Base-by-base conservation (phyloP, 2,888 invertebrate species). In the Bimastos eiseni region DNA sequence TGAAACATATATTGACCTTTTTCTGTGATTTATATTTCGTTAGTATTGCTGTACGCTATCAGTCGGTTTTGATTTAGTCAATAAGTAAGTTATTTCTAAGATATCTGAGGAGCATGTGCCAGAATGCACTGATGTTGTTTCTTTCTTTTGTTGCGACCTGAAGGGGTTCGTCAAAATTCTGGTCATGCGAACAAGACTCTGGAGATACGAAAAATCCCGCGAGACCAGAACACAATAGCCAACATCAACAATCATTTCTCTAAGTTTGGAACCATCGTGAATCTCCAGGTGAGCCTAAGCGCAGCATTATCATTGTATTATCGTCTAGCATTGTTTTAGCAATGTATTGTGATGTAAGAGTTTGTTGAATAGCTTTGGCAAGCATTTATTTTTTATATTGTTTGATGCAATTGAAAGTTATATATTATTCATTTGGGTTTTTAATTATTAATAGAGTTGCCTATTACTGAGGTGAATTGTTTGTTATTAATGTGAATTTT, bases 221-320 rank as follows among this genome's bases (percentile, higher is more conserved):
- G 97, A 0, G 97, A 97, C 0, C 95, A 98, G 91, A 99, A 99
- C 96, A 98, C 97, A 93, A 99, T 99, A 93, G 97, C 98, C 0
- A 98, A 98, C 94, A 96, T 99, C 70, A 99, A 99, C 95, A 98
- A 98, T 95, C 99, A 99, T 95, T 99, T 99, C 95, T 96, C 97
- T 92, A 98, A 98, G 95, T 99, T 99, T 95, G 99, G 99, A 90
- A 98, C 97, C 95, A 98, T 99, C 94, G 97, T 98, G 91, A 99
- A 99, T 95, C 98, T 99, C 92, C 92, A 96, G 96, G 95, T 86
- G n/a, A 70, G 70, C 70, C 8, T n/a, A n/a, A 70, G 8, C 1
- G 70, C 11, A n/a, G 30, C 70, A 70, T n/a, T n/a, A 4, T n/a
- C 13, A n/a, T 70, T 3, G 70, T 19, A 11, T 13, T 19, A 44